A percentile compares a stretch with the other conserved stretches of the same genome.
Conservation (phyloP, 2,888 invertebrate species). For the Lymantria dispar region DNA sequence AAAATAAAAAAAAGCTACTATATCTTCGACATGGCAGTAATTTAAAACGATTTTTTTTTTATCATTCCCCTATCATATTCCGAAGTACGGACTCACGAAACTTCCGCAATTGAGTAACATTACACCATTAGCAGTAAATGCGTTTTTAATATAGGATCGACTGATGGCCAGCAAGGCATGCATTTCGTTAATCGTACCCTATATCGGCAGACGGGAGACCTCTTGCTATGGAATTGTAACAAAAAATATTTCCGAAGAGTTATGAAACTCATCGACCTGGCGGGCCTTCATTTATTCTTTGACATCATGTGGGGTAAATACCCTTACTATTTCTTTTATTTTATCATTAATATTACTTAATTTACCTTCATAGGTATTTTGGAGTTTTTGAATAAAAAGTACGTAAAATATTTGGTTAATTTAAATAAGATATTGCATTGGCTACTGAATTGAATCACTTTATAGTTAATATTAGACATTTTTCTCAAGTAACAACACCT, state of each 20-base stretch:
- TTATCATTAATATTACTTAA: not conserved
- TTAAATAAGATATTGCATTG: not conserved
- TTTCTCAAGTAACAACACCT: slow-evolving; percentile 24
- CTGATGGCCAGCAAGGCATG: slow-evolving; percentile 47
- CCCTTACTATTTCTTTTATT: not conserved
- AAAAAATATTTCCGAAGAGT: slow-evolving; percentile 13
- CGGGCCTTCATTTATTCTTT: not conserved
- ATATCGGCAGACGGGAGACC: slow-evolving; percentile 38
- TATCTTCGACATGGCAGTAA: not conserved
- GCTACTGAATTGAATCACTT: not conserved
- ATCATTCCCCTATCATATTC: slow-evolving; percentile 1
- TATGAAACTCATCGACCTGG: not conserved
- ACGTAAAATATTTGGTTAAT: not conserved
- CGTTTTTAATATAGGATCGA: slow-evolving; percentile 65
- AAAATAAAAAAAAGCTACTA: too few relatives aligned
- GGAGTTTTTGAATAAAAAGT: not conserved
- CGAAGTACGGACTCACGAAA: slow-evolving; percentile 1
- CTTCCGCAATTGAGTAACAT: slow-evolving; percentile 29
- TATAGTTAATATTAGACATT: slow-evolving; percentile 1
- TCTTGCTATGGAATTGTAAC: slow-evolving; percentile 51
- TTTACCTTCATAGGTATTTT: not conserved
- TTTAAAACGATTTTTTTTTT: not conserved
- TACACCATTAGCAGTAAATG: slow-evolving; percentile 59
- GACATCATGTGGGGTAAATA: not conserved
- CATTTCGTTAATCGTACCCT: slow-evolving; percentile 65